Evolutionary conservation across 2,113 vertebrate species (phyloP).

Genomic region (Desmodus rotundus): DNA sequence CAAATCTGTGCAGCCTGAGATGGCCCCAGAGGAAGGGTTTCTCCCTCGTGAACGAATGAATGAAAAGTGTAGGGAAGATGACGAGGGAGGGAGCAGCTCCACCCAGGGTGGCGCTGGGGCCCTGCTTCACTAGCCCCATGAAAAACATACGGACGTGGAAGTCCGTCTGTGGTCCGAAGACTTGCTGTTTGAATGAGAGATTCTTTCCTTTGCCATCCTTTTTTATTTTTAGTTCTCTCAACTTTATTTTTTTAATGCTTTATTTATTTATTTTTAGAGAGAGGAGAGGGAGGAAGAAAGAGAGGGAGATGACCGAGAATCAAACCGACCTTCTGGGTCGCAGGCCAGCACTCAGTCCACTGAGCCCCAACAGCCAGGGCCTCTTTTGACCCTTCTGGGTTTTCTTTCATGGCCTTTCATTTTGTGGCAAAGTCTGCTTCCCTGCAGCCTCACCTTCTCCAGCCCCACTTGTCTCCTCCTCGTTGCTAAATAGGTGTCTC

Average conservation of each 20-base stretch:
- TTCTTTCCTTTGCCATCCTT: neutral
- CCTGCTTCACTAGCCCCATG: fast-evolving
- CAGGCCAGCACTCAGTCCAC: no score
- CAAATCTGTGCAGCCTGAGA: neutral
- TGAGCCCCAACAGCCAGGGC: no score
- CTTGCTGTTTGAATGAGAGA: neutral
- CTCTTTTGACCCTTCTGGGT: neutral
- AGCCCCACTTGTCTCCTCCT: neutral
- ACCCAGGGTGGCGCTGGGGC: neutral
- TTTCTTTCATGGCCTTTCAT: neutral
- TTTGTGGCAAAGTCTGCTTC: neutral
- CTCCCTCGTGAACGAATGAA: neutral
- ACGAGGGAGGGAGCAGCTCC: neutral
- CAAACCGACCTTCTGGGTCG: no score
- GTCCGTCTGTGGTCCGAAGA: neutral
- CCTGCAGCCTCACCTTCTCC: neutral
- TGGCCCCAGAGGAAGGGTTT: neutral
- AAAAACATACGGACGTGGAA: fast-evolving
- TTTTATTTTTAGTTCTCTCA: no score
- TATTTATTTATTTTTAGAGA: no score
- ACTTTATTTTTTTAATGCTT: no score
- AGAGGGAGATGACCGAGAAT: no score
- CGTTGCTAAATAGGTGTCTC: neutral
- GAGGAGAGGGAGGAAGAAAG: no score
- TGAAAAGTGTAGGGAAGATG: neutral